Base-by-base conservation (phyloP, 2,113 vertebrate species). In the Seriola quinqueradiata region DNA sequence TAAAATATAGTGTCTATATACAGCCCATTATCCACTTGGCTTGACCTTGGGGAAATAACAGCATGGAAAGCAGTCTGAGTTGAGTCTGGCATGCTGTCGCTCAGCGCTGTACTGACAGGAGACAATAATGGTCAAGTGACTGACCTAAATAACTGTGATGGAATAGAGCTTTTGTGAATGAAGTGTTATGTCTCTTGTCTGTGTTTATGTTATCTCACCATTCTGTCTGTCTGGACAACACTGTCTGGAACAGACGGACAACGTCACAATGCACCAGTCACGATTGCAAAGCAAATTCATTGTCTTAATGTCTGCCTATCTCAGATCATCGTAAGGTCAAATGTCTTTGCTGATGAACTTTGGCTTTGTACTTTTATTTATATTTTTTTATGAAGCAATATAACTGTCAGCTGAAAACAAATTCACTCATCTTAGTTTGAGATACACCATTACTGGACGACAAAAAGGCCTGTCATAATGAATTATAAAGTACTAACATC, bases 151-250 rank as follows among this genome's bases (percentile, higher is more conserved):
- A 91, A 84, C 83, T 82, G 79, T 70, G 90, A 80, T 91, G 87
- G 85, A 87, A 85, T 59, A 69, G 81, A 82, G 91, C 88, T 90
- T 93, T 92, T 94, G 90, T 93, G 90, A 93, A 93, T 93, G 89
- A 94, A 94, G 81, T 83, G 79, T 87, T 78, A 85, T 82, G 87
- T 63, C 81, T 81, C 79, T 81, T 80, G 83, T 90, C 84, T 81
- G 63, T 91, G 87, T 92, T 91, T 83, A 87, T 89, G 91, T 92
- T 61, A 83, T 79, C 79, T 77, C 77, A 75, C 84, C 66, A 48
- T 50, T 87, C 70, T 83, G 68, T 90, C 85, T 78, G 90, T 86
- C 87, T 85, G 85, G 84, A 80, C 84, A 86, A 81, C 79, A 81
- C n/a, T 85, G 81, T 86, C 84, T 84, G 84, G 79, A 77, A 85